A percentile compares a stretch with the other conserved stretches of the same genome.
phyloP scores from a whole-genome alignment of 2,888 invertebrate genomes.

The Agrotis ipsilon region DNA sequence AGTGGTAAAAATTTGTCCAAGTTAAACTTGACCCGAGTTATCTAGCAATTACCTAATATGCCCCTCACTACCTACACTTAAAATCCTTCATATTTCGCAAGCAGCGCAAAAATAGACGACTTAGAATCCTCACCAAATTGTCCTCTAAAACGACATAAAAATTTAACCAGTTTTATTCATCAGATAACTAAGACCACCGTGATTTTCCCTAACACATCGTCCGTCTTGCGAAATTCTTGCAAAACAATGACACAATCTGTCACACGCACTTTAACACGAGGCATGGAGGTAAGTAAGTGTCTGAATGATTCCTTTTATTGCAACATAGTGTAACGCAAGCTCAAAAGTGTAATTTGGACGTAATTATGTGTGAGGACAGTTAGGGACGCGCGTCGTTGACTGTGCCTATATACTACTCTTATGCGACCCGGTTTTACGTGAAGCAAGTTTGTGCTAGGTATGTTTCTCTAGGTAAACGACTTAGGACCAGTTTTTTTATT shows the following conservation, averaged over 20 bases:
- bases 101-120: background rate
- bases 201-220: constrained; percentile 55
- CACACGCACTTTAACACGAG: constrained; percentile 63
- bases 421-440: constrained; percentile 57
- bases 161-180: constrained; percentile 52
- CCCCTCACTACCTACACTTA: background rate
- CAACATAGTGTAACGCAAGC: constrained; percentile 57
- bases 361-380: constrained; percentile 61
- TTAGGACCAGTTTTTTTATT: too few species aligned
- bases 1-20: background rate
- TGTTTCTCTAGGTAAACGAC: constrained; percentile 29
- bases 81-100: constrained; percentile 13
- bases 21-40: background rate
- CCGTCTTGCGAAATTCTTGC: constrained; percentile 60
- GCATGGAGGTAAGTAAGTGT: constrained; percentile 59
- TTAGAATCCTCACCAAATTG: constrained; percentile 12
- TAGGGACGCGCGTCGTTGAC: constrained; percentile 65
- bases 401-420: constrained; percentile 50
- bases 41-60: background rate
- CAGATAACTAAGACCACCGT: constrained; percentile 45
- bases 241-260: constrained; percentile 63
- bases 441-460: constrained; percentile 29
- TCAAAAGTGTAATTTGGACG: constrained; percentile 58
- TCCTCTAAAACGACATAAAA: constrained; percentile 43
- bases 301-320: constrained; percentile 64